These are phyloP conservation scores for Enteromius mattozi DNA, from an alignment of 2,797 vertebrate genomes.

Conservation along the genomic window DNA sequence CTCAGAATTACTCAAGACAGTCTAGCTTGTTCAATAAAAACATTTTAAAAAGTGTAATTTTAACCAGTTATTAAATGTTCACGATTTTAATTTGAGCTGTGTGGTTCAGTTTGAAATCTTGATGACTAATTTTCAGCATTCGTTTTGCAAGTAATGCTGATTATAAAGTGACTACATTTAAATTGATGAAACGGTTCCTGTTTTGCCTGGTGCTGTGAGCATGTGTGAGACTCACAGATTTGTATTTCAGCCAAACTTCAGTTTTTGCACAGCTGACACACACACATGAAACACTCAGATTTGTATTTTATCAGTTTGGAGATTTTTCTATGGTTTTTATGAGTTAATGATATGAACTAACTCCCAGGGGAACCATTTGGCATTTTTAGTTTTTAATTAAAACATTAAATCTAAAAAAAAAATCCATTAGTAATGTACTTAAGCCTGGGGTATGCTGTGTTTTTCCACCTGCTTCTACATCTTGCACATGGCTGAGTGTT, in stretches of 20 bases:
- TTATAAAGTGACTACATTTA: slow-evolving; percentile 31
- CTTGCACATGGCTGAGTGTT: background rate
- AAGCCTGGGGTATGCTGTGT: background rate
- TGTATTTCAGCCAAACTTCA: slow-evolving; percentile 10
- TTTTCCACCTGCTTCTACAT: background rate
- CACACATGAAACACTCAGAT: background rate
- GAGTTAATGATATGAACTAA: background rate
- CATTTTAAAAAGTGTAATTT: background rate
- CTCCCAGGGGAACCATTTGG: background rate
- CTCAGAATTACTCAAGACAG: background rate
- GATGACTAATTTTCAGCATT: background rate
- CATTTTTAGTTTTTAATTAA: slow-evolving; percentile 19
- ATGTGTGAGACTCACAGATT: slow-evolving; percentile 20
- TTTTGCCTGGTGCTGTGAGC: slow-evolving; percentile 11
- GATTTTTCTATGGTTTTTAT: background rate
- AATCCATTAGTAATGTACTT: slow-evolving; percentile 12
- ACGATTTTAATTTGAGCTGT: background rate
- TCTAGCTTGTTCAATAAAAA: slow-evolving; percentile 16
- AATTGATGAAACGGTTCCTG: slow-evolving; percentile 24
- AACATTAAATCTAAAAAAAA: slow-evolving; percentile 12
- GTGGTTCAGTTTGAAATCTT: background rate
- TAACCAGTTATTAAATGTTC: background rate
- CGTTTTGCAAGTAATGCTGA: slow-evolving; percentile 4
- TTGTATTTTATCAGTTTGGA: background rate
- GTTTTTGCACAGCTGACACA: background rate